A percentile compares a stretch with the other conserved stretches of the same genome.
phyloP scores from a whole-genome alignment of 2,888 invertebrate species.

The Trachelus iudaicus region DNA sequence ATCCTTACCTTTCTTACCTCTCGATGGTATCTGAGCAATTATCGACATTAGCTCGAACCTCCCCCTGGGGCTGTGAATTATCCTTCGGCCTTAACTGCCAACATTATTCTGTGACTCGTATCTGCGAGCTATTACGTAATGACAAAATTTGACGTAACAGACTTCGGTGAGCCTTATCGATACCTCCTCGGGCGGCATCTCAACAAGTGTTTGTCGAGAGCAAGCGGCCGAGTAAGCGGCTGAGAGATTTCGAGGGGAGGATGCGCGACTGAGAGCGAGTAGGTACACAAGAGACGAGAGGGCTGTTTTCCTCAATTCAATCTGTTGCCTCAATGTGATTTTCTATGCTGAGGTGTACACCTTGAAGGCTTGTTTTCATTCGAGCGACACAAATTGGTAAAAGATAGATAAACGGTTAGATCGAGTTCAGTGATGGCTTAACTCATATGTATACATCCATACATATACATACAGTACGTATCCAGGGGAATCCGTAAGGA shows the following conservation, averaged over 20 bases:
- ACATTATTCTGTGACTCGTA: not conserved
- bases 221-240: conserved; percentile 13
- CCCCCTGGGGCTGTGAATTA: not conserved
- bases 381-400: not conserved
- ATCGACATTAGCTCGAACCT: not conserved
- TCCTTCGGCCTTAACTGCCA: not conserved
- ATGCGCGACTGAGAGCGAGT: conserved; percentile 17
- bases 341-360: conserved; percentile 13
- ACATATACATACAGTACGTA: not conserved
- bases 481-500: not conserved
- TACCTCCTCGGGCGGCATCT: conserved; percentile 25
- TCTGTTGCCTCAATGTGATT: conserved; percentile 24
- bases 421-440: not conserved
- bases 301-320: conserved; percentile 37
- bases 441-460: not conserved
- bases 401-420: not conserved
- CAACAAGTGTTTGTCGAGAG: conserved; percentile 31
- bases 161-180: conserved; percentile 17
- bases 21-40: not conserved
- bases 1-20: not conserved
- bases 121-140: not conserved
- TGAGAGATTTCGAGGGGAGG: conserved; percentile 8
- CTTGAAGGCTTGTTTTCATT: conserved; percentile 17
- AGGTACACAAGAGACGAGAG: conserved; percentile 12
- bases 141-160: not conserved